phyloP scores from a whole-genome alignment of 2,797 vertebrate genomes.

The Myioborus miniatus region DNA sequence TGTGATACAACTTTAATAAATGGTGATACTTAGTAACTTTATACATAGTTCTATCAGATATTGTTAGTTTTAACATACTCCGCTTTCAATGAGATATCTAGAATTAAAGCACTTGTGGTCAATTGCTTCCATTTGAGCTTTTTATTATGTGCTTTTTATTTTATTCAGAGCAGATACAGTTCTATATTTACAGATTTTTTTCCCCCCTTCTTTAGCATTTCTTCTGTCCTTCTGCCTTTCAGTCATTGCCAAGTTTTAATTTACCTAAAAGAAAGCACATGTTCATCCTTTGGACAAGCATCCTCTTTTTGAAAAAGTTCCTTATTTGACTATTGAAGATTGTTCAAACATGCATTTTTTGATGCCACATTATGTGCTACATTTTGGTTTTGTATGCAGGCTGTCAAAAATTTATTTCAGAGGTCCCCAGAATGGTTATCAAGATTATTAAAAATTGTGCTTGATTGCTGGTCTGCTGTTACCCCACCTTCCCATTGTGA shows the following conservation, averaged over 20 bases:
- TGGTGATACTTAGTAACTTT: not conserved
- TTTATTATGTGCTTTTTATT: not conserved
- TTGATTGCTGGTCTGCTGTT: not conserved
- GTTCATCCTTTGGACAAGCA: not conserved
- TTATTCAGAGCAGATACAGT: not conserved
- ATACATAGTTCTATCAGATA: not conserved
- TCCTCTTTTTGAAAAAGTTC: not conserved
- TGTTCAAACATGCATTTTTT: not conserved
- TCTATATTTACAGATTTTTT: not conserved
- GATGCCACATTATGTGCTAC: fast-evolving
- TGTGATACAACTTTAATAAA: not conserved
- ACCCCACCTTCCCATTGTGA: not conserved
- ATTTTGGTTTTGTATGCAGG: not conserved
- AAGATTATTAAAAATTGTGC: not conserved
- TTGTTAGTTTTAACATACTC: not conserved
- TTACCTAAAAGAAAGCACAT: not conserved
- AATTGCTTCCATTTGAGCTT: not conserved
- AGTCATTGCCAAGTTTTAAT: not conserved
- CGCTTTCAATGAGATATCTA: not conserved
- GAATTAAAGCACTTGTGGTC: not conserved
- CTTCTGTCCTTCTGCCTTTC: not conserved
- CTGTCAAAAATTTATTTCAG: not conserved
- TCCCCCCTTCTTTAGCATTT: not conserved
- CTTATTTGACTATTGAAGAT: not conserved
- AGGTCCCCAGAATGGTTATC: not conserved